phyloP scores from a whole-genome alignment of 2,888 invertebrate genomes.

The Gymnocheta viridis region DNA sequence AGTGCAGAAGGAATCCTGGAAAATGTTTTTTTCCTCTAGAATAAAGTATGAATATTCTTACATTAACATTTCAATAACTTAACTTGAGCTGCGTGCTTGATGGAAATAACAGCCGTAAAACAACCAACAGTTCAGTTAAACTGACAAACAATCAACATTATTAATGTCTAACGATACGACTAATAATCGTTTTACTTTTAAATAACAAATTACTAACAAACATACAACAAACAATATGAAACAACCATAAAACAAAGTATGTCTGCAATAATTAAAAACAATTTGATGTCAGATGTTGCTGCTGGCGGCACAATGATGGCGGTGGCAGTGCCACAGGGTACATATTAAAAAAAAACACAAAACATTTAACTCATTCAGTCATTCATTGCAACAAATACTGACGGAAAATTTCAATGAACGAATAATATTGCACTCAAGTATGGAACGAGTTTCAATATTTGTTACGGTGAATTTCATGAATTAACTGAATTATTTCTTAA shows the following conservation, averaged over 20 bases:
- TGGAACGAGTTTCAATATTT: constrained; percentile 33
- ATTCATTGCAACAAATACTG: constrained; percentile 23
- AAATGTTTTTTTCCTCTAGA: too few relatives aligned
- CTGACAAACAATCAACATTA: background rate
- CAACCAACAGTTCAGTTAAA: constrained; percentile 17
- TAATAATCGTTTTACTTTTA: constrained; percentile 28
- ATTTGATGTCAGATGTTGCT: constrained; percentile 45
- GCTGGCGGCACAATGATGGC: background rate
- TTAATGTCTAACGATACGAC: background rate
- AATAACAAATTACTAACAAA: constrained; percentile 65
- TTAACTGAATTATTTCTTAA: constrained; percentile 34
- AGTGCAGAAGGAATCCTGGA: too few relatives aligned
- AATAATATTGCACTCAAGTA: background rate
- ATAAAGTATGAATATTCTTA: too few relatives aligned
- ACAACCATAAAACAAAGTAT: constrained; percentile 26
- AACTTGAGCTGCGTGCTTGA: constrained; percentile 21
- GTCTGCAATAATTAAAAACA: constrained; percentile 31
- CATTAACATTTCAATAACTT: constrained; percentile 1
- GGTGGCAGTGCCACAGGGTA: constrained; percentile 5
- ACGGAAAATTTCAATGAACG: background rate
- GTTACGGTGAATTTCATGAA: constrained; percentile 39
- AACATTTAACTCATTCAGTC: constrained; percentile 63
- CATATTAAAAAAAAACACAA: background rate
- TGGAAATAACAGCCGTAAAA: constrained; percentile 39
- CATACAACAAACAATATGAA: constrained; percentile 75